A percentile compares a stretch with the other conserved stretches of the same genome.
Conservation (phyloP, 2,888 invertebrate species). For the Callyntrura sp. region DNA sequence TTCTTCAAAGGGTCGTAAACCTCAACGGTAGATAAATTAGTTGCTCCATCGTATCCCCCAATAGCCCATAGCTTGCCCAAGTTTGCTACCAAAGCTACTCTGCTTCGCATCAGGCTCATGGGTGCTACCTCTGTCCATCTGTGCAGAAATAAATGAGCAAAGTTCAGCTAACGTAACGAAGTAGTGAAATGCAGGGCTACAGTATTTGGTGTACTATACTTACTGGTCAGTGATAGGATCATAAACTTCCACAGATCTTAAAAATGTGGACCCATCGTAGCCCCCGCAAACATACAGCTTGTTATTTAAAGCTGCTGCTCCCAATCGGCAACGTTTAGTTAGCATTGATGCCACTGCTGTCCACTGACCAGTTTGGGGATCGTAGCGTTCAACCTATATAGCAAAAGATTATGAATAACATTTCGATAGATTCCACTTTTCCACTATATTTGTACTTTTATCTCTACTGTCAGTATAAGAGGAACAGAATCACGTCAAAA, state of each 20-base stretch:
- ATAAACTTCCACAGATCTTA: conserved; percentile 93
- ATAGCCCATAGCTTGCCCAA: conserved; percentile 94
- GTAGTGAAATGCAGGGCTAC: no score
- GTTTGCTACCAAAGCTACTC: conserved; percentile 93
- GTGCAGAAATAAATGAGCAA: conserved; percentile 82
- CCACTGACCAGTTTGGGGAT: conserved; percentile 91
- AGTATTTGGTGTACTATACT: conserved; percentile 82
- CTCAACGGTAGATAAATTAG: conserved; percentile 94
- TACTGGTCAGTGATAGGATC: conserved; percentile 90
- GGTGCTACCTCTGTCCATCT: conserved; percentile 92
- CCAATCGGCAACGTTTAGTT: conserved; percentile 91
- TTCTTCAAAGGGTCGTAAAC: conserved; percentile 91
- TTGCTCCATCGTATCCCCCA: conserved; percentile 92
- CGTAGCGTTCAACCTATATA: conserved; percentile 91
- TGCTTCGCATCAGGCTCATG: conserved; percentile 93
- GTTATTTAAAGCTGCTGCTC: conserved; percentile 92
- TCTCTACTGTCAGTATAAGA: not conserved
- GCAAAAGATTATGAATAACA: no score
- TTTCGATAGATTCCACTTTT: no score
- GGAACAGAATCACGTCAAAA: not conserved
- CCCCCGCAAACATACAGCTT: conserved; percentile 94
- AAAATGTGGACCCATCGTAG: conserved; percentile 93
- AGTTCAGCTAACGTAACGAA: not conserved
- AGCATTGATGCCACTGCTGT: conserved; percentile 91
- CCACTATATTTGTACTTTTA: no score